These are phyloP conservation scores for Mesocricetus auratus DNA, from an alignment of 2,113 vertebrate genomes.

Conservation along the genomic window DNA sequence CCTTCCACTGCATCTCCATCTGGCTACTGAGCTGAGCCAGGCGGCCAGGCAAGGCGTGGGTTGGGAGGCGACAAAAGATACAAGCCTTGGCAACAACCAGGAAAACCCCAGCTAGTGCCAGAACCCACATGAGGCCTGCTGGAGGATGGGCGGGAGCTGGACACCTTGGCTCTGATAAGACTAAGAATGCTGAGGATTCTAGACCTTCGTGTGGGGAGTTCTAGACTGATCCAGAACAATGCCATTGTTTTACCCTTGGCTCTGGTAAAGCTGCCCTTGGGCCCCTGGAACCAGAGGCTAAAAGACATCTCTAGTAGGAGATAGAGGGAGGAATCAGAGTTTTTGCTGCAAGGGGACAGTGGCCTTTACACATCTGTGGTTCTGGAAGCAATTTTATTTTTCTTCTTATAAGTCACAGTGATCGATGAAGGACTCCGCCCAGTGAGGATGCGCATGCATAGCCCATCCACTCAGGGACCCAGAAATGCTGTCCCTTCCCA, in stretches of 20 bases:
- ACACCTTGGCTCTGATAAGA: not conserved
- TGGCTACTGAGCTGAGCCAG: conserved; percentile 63
- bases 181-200: conserved; percentile 27
- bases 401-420: conserved; percentile 64
- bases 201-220: not conserved
- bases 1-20: conserved; percentile 41
- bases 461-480: not conserved
- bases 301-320: not conserved
- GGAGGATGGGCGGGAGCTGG: no score
- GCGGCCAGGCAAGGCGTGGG: conserved; percentile 54
- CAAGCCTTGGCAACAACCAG: conserved; percentile 67
- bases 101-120: conserved; percentile 54
- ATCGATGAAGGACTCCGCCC: conserved; percentile 30
- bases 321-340: not conserved
- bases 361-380: conserved; percentile 51
- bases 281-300: not conserved
- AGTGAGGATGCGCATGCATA: not conserved
- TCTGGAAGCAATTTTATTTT: conserved; percentile 78
- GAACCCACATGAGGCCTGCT: conserved; percentile 61
- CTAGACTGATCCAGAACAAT: conserved; percentile 60
- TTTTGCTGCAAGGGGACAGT: not conserved
- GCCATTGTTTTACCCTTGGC: not conserved
- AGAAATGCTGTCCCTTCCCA: conserved; percentile 45
- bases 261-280: not conserved
- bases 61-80: conserved; percentile 76